phyloP scores from a whole-genome alignment of 2,797 vertebrate species.

The Acanthurus tractus region DNA sequence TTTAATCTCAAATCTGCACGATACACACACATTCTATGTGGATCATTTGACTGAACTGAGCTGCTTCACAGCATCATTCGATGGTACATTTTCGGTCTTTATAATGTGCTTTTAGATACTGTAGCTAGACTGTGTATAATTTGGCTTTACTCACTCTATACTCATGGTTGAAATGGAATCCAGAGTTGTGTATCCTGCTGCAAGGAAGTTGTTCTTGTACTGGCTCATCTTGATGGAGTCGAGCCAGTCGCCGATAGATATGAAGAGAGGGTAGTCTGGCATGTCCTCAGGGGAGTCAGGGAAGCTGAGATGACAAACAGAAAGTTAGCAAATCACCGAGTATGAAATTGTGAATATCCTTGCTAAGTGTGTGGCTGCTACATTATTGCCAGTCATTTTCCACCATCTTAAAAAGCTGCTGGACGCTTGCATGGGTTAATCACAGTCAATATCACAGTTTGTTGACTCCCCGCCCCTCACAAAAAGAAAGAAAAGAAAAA shows the following conservation, averaged over 20 bases:
- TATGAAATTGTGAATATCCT: not conserved
- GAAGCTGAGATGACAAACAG: slow-evolving; percentile 71
- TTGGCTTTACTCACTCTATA: slow-evolving; percentile 84
- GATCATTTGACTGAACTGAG: too few relatives aligned
- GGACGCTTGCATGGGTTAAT: too few relatives aligned
- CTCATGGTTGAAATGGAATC: slow-evolving; percentile 91
- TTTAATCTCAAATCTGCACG: too few relatives aligned
- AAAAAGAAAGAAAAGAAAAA: too few relatives aligned
- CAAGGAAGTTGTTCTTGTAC: slow-evolving; percentile 98
- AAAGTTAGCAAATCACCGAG: slow-evolving; percentile 1
- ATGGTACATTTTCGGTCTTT: too few relatives aligned
- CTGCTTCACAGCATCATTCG: too few relatives aligned
- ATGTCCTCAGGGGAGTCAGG: slow-evolving; percentile 85
- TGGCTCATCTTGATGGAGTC: slow-evolving; percentile 99
- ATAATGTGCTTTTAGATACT: not conserved
- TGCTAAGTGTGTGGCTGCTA: not conserved
- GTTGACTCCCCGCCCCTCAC: too few relatives aligned
- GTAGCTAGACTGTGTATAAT: slow-evolving; percentile 28
- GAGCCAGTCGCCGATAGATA: slow-evolving; percentile 97
- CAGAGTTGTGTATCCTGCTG: slow-evolving; percentile 96
- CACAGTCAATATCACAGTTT: too few relatives aligned
- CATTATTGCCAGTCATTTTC: too few relatives aligned
- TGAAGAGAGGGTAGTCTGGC: slow-evolving; percentile 90
- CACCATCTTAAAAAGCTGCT: too few relatives aligned
- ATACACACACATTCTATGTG: too few relatives aligned